Evolutionary conservation across 2,113 vertebrate species (phyloP), one percentile per base, ranked within the genome.

Genomic region (Cranoglanis bouderius): DNA sequence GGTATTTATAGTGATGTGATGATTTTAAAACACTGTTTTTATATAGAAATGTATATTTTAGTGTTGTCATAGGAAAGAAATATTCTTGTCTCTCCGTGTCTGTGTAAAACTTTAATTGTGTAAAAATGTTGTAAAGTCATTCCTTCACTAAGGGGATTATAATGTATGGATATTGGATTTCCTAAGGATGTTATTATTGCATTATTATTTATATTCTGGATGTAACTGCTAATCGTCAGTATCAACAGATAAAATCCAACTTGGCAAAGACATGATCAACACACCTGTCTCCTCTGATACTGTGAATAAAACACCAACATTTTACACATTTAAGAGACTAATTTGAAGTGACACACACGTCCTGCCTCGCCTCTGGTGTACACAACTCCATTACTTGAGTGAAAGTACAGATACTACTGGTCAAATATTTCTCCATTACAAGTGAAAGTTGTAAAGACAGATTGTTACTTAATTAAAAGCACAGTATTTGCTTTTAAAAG

Each of bases 61-160:
- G 70, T 46, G 46, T 77, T 46, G 38, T 40, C 35, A 38, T 40
- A 10, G 1, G 2, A 43, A 75, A 10, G 38, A 10, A 43, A 63
- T 65, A 8, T 6, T 40, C 43, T 32, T 67, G 61, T 53, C 19
- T 53, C 32, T 72, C 46, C 6, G 46, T 49, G 46, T 49, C 26
- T 21, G 32, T 40, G 53, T 86, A n/a, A n/a, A n/a, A n/a, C n/a
- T 85, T 53, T 53, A 18, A 38, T 38, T 14, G 26, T 16, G 21
- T 86, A 19, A 75, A 43, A 61, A 63, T 78, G 74, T 77, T 75
- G 70, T 59, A 77, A 57, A 75, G 70, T 8, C 5, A 59, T 49
- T 49, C 46, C 46, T 49, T 49, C 46, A 70, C 38, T n/a, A 40
- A 35, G 24, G 70, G 35, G 51, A 86, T 75, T 59, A 86, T 38